Conservation (phyloP, 2,113 vertebrate species). For the Hyla sarda region DNA sequence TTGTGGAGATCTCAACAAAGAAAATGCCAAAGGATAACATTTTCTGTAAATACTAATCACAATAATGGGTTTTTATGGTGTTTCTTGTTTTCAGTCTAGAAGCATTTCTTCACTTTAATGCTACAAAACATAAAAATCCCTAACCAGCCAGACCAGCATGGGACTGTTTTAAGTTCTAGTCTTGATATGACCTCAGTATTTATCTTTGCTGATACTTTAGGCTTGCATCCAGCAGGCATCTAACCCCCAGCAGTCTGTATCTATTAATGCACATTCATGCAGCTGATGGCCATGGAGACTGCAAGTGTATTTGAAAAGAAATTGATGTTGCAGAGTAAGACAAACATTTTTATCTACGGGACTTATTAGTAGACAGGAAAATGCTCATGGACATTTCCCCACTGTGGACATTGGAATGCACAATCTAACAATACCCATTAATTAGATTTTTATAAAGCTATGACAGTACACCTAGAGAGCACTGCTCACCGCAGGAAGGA, state of each 20-base stretch:
- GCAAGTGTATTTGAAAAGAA: neutral
- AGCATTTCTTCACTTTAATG: slow-evolving; percentile 9
- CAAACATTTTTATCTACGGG: neutral
- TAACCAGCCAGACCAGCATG: neutral
- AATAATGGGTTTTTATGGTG: neutral
- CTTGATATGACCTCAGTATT: neutral
- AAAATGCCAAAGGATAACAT: neutral
- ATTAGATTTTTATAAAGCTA: too few relatives aligned
- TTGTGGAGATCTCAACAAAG: neutral
- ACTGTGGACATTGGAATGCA: too few relatives aligned
- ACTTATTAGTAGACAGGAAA: neutral
- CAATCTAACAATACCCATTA: too few relatives aligned
- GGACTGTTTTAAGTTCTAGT: neutral
- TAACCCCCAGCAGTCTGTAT: neutral
- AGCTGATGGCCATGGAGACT: neutral
- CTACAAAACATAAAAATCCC: slow-evolving; percentile 1
- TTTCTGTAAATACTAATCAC: neutral
- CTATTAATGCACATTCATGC: slow-evolving; percentile 29
- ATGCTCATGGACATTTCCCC: too few relatives aligned
- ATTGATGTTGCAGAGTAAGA: neutral
- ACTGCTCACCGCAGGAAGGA: too few relatives aligned
- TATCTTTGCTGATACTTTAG: neutral
- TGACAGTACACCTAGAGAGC: too few relatives aligned
- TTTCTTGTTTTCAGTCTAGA: slow-evolving; percentile 5
- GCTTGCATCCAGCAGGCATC: neutral